Evolutionary conservation across 1,140 invertebrate genomes (phyloP).

Genomic region (Macrosteles quadrilineatus): DNA sequence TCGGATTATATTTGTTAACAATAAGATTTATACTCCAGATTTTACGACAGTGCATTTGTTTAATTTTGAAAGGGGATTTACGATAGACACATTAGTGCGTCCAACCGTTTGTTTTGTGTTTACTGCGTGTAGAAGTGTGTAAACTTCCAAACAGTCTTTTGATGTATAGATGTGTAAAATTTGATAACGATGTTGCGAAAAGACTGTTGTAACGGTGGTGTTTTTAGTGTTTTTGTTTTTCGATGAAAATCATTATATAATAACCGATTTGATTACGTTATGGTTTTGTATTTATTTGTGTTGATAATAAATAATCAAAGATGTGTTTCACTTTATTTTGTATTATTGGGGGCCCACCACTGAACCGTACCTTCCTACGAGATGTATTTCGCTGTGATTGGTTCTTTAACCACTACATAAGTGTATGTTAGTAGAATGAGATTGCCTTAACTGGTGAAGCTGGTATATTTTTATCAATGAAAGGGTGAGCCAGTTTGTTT

Average conservation of each 20-base stretch:
- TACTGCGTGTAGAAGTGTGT: conserved; percentile 11
- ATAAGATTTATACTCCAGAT: conserved; percentile 8
- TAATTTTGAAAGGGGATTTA: neutral
- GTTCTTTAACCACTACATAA: conserved; percentile 11
- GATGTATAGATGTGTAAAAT: conserved; percentile 6
- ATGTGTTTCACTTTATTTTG: too few species aligned
- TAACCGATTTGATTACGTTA: neutral
- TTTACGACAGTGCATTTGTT: neutral
- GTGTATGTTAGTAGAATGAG: conserved; percentile 14
- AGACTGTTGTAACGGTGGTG: conserved; percentile 18
- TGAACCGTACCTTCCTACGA: neutral
- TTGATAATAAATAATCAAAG: neutral
- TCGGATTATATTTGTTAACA: conserved; percentile 13
- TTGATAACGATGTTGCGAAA: neutral
- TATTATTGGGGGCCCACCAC: too few species aligned
- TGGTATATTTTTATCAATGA: conserved; percentile 24
- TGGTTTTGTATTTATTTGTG: neutral
- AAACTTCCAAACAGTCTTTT: neutral
- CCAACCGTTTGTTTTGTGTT: neutral
- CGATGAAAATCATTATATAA: neutral
- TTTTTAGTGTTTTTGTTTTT: neutral
- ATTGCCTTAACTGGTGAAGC: conserved; percentile 17
- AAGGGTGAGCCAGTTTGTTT: conserved; percentile 21
- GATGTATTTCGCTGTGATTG: conserved; percentile 10
- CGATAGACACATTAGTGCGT: neutral